Conservation (phyloP, 2,888 invertebrate genomes). For the Nymphalis polychloros region DNA sequence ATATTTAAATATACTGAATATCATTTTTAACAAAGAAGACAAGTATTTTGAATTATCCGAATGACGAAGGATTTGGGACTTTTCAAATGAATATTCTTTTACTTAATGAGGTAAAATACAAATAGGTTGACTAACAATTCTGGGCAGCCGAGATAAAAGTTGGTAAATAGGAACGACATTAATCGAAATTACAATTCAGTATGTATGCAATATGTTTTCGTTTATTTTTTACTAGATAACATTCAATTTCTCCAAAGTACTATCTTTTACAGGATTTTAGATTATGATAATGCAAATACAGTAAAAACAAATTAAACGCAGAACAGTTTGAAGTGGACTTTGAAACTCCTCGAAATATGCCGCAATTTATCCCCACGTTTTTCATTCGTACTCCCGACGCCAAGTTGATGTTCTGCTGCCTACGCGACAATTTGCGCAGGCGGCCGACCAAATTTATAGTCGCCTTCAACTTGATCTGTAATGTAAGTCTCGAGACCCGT, state of each 20-base stretch:
- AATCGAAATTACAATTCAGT: not conserved
- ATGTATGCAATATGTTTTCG: too few relatives aligned
- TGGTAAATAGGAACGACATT: conserved; percentile 11
- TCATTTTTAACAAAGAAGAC: conserved; percentile 2
- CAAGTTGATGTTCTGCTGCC: conserved; percentile 33
- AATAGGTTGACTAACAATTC: conserved; percentile 23
- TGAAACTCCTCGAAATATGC: not conserved
- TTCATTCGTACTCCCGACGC: not conserved
- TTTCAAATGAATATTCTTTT: conserved; percentile 20
- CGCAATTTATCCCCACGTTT: conserved; percentile 4
- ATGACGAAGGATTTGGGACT: conserved; percentile 11
- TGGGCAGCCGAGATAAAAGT: conserved; percentile 17
- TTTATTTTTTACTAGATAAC: too few relatives aligned
- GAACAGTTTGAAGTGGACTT: not conserved
- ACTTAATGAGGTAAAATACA: conserved; percentile 29
- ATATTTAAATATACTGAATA: conserved; percentile 4
- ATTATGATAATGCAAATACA: not conserved
- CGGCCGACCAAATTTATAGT: conserved; percentile 52
- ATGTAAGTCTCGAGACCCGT: conserved; percentile 36
- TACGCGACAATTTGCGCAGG: conserved; percentile 48
- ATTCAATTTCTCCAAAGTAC: too few relatives aligned
- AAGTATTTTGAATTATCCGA: conserved; percentile 19
- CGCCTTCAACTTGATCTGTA: conserved; percentile 58
- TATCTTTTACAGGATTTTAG: too few relatives aligned
- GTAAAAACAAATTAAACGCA: not conserved